Conservation (phyloP, 2,888 invertebrate genomes). For the Platynereis dumerilii region DNA sequence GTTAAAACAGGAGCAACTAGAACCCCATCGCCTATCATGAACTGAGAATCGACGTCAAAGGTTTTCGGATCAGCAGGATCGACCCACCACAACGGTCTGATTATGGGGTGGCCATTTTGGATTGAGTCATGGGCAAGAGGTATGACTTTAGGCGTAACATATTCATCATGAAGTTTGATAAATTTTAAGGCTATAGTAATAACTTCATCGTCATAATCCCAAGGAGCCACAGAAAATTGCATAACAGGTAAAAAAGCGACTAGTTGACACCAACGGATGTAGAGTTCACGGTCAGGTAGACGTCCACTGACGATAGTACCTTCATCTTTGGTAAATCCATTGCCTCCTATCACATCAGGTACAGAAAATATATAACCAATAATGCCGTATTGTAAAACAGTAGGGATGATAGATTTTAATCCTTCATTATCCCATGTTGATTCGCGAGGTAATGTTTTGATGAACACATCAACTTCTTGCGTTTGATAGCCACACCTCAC, state of each 20-base stretch:
- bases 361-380: conserved; percentile 90
- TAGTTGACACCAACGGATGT: conserved; percentile 83
- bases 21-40: conserved; percentile 55
- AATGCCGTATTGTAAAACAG: conserved; percentile 70
- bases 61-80: conserved; percentile 79
- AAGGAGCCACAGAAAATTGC: conserved; percentile 88
- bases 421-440: conserved; percentile 87
- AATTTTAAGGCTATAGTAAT: conserved; percentile 40
- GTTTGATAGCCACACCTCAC: conserved; percentile 83
- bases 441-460: conserved; percentile 83
- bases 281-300: conserved; percentile 61
- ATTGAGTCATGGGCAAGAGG: conserved; percentile 41
- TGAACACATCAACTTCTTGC: conserved; percentile 78
- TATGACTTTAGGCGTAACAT: conserved; percentile 40
- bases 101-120: conserved; percentile 75
- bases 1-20: conserved; percentile 60
- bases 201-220: conserved; percentile 78
- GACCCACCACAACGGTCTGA: conserved; percentile 87
- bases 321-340: conserved; percentile 59
- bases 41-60: conserved; percentile 62
- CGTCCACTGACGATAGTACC: conserved; percentile 12
- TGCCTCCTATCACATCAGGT: conserved; percentile 91
- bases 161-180: conserved; percentile 30
- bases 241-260: conserved; percentile 90
- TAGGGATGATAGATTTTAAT: conserved; percentile 80